phyloP scores from a whole-genome alignment of 1,140 invertebrate genomes.

The Solenopsis fugax region DNA sequence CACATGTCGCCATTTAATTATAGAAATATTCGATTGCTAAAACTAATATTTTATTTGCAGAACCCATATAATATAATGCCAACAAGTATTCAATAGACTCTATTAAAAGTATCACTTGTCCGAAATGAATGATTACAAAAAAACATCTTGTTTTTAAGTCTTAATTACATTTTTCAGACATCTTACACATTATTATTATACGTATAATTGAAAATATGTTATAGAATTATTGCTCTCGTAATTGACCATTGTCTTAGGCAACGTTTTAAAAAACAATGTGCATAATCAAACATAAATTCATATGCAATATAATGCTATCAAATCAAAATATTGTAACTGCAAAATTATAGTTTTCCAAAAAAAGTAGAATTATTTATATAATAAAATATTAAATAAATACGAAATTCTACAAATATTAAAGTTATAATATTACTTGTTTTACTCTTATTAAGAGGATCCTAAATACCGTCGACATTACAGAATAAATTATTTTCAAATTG shows the following conservation, averaged over 20 bases:
- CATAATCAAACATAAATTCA: no score
- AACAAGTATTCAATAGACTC: background rate
- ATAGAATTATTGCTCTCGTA: constrained; percentile 44
- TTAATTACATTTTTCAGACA: background rate
- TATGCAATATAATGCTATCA: no score
- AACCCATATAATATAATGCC: background rate
- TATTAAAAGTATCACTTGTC: background rate
- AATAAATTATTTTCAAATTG: no score
- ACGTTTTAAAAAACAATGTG: background rate
- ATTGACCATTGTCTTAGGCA: constrained; percentile 16
- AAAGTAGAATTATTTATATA: no score
- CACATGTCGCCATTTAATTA: background rate
- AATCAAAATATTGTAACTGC: no score
- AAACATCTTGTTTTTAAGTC: background rate
- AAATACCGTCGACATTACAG: no score
- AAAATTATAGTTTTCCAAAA: no score
- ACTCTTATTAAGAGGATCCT: no score
- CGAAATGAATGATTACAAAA: background rate
- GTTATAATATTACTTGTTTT: no score
- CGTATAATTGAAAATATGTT: background rate
- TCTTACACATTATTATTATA: constrained; percentile 13
- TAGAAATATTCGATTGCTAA: background rate
- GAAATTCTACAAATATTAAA: no score
- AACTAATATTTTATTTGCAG: background rate
- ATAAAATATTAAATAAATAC: no score